A percentile compares a stretch with the other conserved stretches of the same genome.
These are phyloP conservation scores for Dicerorhinus sumatrensis DNA, from an alignment of 2,113 vertebrate genomes.

Conservation along the genomic window DNA sequence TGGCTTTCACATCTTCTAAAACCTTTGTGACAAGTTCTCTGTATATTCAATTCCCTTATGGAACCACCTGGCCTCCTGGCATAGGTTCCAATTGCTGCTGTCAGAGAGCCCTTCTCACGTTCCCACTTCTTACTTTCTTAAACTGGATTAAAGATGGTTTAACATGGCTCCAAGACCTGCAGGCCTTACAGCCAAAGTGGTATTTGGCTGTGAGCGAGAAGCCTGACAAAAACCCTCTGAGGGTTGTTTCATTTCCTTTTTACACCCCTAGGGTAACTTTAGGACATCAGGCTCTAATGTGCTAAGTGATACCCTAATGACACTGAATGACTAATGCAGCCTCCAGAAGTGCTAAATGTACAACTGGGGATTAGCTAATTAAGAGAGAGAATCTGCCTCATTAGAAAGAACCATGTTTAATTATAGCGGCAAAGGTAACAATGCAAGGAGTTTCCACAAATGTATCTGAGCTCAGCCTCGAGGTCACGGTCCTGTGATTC, in stretches of 20 bases:
- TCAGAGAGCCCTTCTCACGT: background rate
- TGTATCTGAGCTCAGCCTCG: background rate
- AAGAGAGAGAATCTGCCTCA: constrained; percentile 26
- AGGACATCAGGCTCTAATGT: background rate
- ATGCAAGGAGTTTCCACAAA: background rate
- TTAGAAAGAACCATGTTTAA: constrained; percentile 44
- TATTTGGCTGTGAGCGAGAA: background rate
- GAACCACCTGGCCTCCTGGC: background rate
- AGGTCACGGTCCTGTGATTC: fast-evolving
- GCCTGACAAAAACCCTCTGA: background rate
- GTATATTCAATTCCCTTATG: background rate
- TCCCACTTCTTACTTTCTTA: background rate
- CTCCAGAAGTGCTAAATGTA: background rate
- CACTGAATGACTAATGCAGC: background rate
- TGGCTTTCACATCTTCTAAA: background rate
- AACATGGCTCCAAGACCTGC: background rate
- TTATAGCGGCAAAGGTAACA: constrained; percentile 1
- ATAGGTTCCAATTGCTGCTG: background rate
- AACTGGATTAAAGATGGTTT: background rate
- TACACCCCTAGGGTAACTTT: background rate
- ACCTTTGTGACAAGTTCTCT: background rate
- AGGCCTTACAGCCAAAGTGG: background rate
- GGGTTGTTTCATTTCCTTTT: background rate
- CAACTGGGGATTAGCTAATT: constrained; percentile 35
- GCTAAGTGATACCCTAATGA: constrained; percentile 2